A percentile compares a stretch with the other conserved stretches of the same genome.
phyloP scores from a whole-genome alignment of 2,113 vertebrate species.

The Elanus axillaris region DNA sequence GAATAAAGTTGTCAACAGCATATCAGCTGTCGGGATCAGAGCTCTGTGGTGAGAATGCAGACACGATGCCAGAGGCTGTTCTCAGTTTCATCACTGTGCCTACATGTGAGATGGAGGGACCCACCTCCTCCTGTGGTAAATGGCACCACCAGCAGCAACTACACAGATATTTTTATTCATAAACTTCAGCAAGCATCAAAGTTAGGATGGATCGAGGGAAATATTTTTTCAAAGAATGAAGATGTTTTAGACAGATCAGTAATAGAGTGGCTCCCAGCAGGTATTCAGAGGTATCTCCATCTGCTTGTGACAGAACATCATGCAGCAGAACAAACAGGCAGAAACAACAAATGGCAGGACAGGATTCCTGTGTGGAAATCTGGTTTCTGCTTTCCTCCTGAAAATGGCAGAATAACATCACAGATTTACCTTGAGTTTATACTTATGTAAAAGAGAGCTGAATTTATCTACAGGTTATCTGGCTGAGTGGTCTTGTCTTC shows the following conservation, averaged over 20 bases:
- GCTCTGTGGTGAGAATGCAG: constrained; percentile 41
- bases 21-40: constrained; percentile 48
- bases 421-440: not conserved
- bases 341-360: not conserved
- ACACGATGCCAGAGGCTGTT: not conserved
- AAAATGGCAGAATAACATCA: not conserved
- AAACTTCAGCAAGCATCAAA: not conserved
- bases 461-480: not conserved
- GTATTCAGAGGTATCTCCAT: not conserved
- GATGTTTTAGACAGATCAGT: not conserved
- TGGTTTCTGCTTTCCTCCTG: not conserved
- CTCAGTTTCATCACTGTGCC: constrained; percentile 25
- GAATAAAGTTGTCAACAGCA: constrained; percentile 63
- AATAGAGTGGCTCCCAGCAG: not conserved
- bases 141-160: not conserved
- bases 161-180: constrained; percentile 25
- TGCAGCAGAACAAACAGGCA: not conserved
- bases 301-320: not conserved
- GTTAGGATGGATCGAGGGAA: not conserved
- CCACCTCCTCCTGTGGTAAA: not conserved
- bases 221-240: not conserved
- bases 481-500: constrained; percentile 36
- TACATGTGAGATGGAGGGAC: not conserved
- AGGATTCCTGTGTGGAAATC: not conserved
- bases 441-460: not conserved